phyloP scores from a whole-genome alignment of 2,888 invertebrate species.

The Stictocephala bisonia region DNA sequence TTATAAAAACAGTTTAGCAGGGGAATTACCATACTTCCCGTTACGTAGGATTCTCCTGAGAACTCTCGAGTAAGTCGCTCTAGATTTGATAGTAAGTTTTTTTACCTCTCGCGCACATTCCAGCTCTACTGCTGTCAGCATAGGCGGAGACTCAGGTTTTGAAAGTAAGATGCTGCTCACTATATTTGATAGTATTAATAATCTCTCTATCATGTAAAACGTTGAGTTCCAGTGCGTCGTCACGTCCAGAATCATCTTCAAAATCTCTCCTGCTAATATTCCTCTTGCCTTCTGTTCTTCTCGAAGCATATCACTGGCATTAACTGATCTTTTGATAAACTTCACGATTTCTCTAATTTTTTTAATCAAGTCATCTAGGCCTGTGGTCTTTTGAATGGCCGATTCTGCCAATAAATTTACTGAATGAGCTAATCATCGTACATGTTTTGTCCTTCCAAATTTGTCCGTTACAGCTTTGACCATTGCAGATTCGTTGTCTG shows the following conservation, averaged over 20 bases:
- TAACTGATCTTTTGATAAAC: constrained; percentile 14
- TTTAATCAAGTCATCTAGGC: not conserved
- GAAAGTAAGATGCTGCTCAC: constrained; percentile 14
- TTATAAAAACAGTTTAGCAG: constrained; percentile 23
- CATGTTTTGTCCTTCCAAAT: constrained; percentile 14
- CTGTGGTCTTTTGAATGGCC: not conserved
- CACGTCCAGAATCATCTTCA: constrained; percentile 15
- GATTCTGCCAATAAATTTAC: constrained; percentile 18
- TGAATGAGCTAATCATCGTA: constrained; percentile 12
- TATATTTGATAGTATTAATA: not conserved
- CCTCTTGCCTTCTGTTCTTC: not conserved
- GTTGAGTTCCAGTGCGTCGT: constrained; percentile 25
- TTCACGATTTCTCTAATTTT: constrained; percentile 16
- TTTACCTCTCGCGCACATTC: not conserved
- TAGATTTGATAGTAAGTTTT: not conserved
- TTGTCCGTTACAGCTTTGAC: constrained; percentile 1
- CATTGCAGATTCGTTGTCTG: constrained; percentile 23
- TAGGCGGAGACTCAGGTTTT: constrained; percentile 22
- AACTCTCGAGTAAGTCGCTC: constrained; percentile 10
- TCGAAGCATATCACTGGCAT: not conserved
- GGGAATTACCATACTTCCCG: constrained; percentile 18
- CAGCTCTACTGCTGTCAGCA: constrained; percentile 35
- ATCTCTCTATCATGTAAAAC: constrained; percentile 19
- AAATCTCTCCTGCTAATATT: constrained; percentile 3
- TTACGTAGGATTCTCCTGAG: constrained; percentile 16